Evolutionary conservation across 2,797 vertebrate species (phyloP).

Genomic region (Strix occidentalis): DNA sequence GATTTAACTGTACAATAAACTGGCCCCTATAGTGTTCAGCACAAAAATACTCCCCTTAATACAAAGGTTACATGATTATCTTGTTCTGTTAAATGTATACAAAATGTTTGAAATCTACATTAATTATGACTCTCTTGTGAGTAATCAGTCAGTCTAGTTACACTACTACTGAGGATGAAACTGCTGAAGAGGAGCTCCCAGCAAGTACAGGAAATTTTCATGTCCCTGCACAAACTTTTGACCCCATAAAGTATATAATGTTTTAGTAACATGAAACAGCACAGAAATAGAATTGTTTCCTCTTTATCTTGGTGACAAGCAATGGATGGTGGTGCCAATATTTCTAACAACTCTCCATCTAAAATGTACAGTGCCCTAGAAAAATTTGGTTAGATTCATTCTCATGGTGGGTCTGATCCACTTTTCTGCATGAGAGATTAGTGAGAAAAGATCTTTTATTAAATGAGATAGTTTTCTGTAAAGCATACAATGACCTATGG

Average conservation of each 20-base stretch:
- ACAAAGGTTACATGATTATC: background rate
- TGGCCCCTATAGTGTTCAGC: background rate
- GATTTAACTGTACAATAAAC: background rate
- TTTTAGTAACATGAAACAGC: background rate
- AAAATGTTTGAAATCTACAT: background rate
- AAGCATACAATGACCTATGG: background rate
- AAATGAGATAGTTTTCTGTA: background rate
- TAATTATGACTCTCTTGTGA: background rate
- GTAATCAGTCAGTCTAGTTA: background rate
- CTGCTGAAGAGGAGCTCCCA: background rate
- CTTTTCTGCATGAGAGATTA: background rate
- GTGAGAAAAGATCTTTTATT: background rate
- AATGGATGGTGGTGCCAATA: background rate
- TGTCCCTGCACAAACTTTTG: background rate
- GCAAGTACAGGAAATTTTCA: background rate
- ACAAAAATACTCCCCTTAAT: background rate
- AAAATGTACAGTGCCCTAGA: background rate
- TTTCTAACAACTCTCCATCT: background rate
- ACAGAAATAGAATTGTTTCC: background rate
- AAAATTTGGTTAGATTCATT: background rate
- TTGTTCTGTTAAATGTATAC: background rate
- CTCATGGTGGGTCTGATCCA: background rate
- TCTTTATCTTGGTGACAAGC: background rate
- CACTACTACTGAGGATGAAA: background rate
- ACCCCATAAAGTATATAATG: background rate